Evolutionary conservation across 2,797 vertebrate genomes (phyloP).

Genomic region (Betta splendens): DNA sequence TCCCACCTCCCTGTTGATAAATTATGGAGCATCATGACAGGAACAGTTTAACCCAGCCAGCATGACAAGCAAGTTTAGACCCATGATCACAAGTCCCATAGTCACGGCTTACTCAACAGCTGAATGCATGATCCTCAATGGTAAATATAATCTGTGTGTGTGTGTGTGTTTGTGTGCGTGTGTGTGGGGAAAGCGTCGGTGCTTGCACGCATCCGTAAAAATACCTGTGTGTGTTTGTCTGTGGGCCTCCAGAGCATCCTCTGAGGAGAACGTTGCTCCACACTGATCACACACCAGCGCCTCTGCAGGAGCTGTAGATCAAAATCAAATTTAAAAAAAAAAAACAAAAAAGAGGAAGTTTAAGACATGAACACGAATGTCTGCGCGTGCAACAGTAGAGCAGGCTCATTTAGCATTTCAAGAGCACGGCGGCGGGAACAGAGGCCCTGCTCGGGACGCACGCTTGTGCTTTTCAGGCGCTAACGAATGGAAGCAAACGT

Average conservation of each 20-base stretch:
- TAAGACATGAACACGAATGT: conserved; percentile 42
- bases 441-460: conserved; percentile 52
- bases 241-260: conserved; percentile 94
- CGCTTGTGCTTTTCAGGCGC: conserved; percentile 69
- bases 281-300: conserved; percentile 97
- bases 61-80: conserved; percentile 73
- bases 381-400: conserved; percentile 31
- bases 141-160: conserved; percentile 23
- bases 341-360: no score
- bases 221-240: conserved; percentile 96
- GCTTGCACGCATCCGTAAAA: conserved; percentile 24
- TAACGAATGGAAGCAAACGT: conserved; percentile 61
- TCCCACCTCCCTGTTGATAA: conserved; percentile 72
- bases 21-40: conserved; percentile 81
- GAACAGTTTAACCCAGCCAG: conserved; percentile 76
- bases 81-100: conserved; percentile 49
- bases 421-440: conserved; percentile 33
- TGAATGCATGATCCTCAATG: conserved; percentile 37
- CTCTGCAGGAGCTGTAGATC: conserved; percentile 89
- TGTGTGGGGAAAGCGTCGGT: conserved; percentile 5
- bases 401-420: conserved; percentile 38
- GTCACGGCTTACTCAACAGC: conserved; percentile 58
- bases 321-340: conserved; percentile 53
- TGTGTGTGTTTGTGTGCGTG: conserved; percentile 1
- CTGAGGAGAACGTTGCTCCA: conserved; percentile 94